phyloP scores from a whole-genome alignment of 37 sponge, comb jelly and placozoan genomes.

The Mnemiopsis leidyi region DNA sequence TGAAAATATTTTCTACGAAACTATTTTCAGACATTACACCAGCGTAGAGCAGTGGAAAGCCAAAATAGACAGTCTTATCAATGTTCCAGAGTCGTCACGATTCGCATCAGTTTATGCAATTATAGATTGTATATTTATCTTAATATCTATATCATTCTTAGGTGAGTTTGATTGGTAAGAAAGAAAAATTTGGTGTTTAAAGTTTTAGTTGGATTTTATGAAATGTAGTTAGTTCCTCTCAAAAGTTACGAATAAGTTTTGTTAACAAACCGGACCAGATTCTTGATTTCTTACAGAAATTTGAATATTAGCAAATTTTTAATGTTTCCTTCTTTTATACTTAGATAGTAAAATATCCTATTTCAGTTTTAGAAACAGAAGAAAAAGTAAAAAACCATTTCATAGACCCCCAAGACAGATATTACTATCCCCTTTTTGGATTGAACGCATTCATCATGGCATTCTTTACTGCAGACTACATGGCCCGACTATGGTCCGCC shows the following conservation, averaged over 20 bases:
- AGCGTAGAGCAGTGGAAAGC: conserved; percentile 14
- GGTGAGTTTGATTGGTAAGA: too few species aligned
- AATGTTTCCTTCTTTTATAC: too few species aligned
- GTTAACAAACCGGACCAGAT: too few species aligned
- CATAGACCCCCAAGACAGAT: conserved; percentile 39
- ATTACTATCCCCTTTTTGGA: conserved; percentile 44
- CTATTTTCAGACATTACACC: conserved; percentile 22
- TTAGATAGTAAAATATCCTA: too few species aligned
- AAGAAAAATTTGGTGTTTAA: too few species aligned
- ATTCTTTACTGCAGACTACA: conserved; percentile 56
- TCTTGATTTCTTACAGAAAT: too few species aligned
- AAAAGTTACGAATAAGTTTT: too few species aligned
- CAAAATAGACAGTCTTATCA: conserved; percentile 26
- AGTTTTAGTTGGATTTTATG: too few species aligned
- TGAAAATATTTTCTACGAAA: too few species aligned
- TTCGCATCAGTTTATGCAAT: conserved; percentile 17
- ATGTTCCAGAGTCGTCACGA: neutral
- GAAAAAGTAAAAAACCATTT: conserved; percentile 31
- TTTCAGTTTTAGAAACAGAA: conserved; percentile 53
- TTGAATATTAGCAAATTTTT: too few species aligned
- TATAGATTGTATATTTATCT: conserved; percentile 39
- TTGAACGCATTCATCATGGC: conserved; percentile 51
- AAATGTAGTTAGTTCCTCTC: too few species aligned
- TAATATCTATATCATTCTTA: conserved; percentile 37
- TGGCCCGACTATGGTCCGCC: conserved; percentile 50